phyloP scores from a whole-genome alignment of 1,140 invertebrate genomes.

The Pseudoatta argentina region DNA sequence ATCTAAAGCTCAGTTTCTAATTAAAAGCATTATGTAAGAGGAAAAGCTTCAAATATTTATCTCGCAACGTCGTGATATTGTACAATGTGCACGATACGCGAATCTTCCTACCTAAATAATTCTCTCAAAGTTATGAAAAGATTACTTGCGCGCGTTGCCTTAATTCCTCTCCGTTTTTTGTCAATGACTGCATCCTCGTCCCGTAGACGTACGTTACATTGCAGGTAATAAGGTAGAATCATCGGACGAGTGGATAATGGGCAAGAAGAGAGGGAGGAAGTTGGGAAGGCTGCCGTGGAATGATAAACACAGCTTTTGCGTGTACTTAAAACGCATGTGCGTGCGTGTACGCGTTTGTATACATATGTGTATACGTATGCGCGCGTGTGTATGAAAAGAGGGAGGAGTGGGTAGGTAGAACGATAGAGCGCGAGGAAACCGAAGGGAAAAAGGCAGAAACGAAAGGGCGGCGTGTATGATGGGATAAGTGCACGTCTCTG shows the following conservation, averaged over 20 bases:
- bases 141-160: not conserved
- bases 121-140: not conserved
- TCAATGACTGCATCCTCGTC: constrained; percentile 57
- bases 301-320: constrained; percentile 78
- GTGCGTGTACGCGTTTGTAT: constrained; percentile 17
- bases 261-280: constrained; percentile 23
- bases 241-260: constrained; percentile 57
- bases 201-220: constrained; percentile 56
- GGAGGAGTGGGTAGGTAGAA: constrained; percentile 38
- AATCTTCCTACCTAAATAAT: constrained; percentile 1
- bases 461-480: constrained; percentile 57
- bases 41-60: not conserved
- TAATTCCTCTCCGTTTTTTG: constrained; percentile 61
- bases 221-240: constrained; percentile 78
- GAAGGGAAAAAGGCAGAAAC: constrained; percentile 53
- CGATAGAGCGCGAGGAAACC: constrained; percentile 49
- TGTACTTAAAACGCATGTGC: constrained; percentile 70
- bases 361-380: not conserved
- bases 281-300: constrained; percentile 65
- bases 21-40: too few species aligned
- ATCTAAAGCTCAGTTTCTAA: too few species aligned
- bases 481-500: constrained; percentile 64
- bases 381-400: not conserved
- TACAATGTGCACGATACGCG: not conserved
- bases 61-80: not conserved